A percentile compares a stretch with the other conserved stretches of the same genome.
Evolutionary conservation across 1,140 invertebrate species (phyloP).

Genomic region (Atopsyche davidsoni): DNA sequence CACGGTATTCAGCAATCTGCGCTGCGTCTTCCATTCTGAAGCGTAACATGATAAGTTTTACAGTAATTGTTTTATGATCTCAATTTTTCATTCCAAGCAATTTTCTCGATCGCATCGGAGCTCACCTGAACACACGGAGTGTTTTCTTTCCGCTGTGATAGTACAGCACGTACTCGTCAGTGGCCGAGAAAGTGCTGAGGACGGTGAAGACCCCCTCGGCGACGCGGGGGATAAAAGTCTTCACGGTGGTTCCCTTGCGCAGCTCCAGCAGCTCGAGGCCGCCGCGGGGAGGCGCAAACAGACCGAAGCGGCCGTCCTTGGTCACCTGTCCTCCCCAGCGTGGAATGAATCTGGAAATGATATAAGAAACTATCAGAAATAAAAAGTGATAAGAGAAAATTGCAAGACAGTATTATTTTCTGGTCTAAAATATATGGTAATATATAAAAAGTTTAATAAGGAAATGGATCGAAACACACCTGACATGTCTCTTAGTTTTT

Average conservation of each 20-base stretch:
- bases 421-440: too few species aligned
- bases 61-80: too few species aligned
- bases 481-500: conserved; percentile 68
- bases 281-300: conserved; percentile 88
- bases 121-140: conserved; percentile 79
- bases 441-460: background rate
- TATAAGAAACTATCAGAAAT: too few species aligned
- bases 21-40: conserved; percentile 74
- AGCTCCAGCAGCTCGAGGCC: conserved; percentile 87
- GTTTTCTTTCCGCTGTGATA: conserved; percentile 94
- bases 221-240: conserved; percentile 84
- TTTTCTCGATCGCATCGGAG: too few species aligned
- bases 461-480: conserved; percentile 41
- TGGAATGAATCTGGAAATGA: conserved; percentile 53
- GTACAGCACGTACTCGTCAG: conserved; percentile 92
- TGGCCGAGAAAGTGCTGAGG: conserved; percentile 88
- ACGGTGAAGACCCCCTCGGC: conserved; percentile 97
- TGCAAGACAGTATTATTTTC: too few species aligned
- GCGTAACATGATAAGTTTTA: background rate
- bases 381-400: too few species aligned
- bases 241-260: conserved; percentile 73
- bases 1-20: conserved; percentile 87
- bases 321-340: conserved; percentile 82
- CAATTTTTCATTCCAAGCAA: too few species aligned
- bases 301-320: conserved; percentile 81